Conservation (phyloP, 2,888 invertebrate species). For the Silvanus unidentatus region DNA sequence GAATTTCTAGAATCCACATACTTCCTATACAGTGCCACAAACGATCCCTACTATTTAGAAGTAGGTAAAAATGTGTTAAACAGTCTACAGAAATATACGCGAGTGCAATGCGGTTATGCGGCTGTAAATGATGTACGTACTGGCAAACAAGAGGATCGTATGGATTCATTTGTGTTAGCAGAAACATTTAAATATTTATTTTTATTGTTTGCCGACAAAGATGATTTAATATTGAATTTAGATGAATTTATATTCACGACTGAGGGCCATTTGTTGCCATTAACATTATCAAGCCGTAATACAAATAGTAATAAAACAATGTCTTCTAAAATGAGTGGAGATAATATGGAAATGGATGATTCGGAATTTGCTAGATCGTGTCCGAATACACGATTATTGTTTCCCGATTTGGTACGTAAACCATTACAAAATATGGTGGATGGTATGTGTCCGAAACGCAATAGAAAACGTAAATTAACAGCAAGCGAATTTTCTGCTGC, state of each 20-base stretch:
- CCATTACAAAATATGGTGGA: conserved; percentile 81
- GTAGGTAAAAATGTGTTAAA: conserved; percentile 85
- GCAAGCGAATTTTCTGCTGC: conserved; percentile 66
- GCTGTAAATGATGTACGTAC: conserved; percentile 57
- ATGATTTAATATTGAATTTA: conserved; percentile 73
- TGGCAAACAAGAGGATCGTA: conserved; percentile 85
- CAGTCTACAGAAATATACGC: conserved; percentile 82
- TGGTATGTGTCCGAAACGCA: conserved; percentile 67
- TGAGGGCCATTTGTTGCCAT: conserved; percentile 92
- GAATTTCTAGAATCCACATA: conserved; percentile 98
- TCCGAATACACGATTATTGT: conserved; percentile 77
- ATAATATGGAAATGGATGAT: conserved; percentile 51
- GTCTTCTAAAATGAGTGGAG: neutral
- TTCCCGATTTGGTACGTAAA: conserved; percentile 76
- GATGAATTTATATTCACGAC: conserved; percentile 88
- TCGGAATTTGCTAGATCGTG: conserved; percentile 63
- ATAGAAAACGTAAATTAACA: conserved; percentile 55
- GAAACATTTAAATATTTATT: conserved; percentile 98
- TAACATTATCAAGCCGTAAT: conserved; percentile 66
- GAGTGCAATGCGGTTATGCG: conserved; percentile 95
- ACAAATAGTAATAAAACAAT: conserved; percentile 16
- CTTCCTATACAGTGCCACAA: conserved; percentile 91
- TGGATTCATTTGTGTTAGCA: conserved; percentile 97
- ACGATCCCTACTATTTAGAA: conserved; percentile 90
- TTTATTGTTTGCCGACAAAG: conserved; percentile 84